These are phyloP conservation scores for Eristalis tenax DNA, from an alignment of 2,888 invertebrate species.

Conservation along the genomic window DNA sequence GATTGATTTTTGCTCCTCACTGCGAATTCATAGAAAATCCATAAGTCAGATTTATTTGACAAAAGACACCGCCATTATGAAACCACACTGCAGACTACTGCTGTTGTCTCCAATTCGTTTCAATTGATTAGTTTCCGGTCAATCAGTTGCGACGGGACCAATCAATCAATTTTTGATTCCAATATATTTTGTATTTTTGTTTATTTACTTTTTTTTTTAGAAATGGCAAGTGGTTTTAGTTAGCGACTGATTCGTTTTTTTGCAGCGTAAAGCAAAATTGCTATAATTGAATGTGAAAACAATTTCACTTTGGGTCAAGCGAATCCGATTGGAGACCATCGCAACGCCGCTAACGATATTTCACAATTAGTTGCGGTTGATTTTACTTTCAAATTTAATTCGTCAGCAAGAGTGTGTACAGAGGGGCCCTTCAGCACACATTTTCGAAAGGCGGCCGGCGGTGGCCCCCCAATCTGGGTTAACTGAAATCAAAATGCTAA, in stretches of 20 bases:
- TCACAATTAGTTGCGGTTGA: slow-evolving; percentile 3
- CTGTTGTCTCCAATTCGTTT: slow-evolving; percentile 18
- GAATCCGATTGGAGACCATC: slow-evolving; percentile 2
- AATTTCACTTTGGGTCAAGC: slow-evolving; percentile 27
- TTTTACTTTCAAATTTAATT: slow-evolving; percentile 19
- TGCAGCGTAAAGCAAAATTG: slow-evolving; percentile 29
- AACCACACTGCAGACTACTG: slow-evolving; percentile 17
- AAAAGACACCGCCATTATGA: background rate
- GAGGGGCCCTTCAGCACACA: background rate
- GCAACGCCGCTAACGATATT: slow-evolving; percentile 10
- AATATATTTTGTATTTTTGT: slow-evolving; percentile 13
- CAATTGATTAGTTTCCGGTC: slow-evolving; percentile 61
- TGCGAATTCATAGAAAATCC: background rate
- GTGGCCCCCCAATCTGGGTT: slow-evolving; percentile 1
- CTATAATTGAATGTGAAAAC: slow-evolving; percentile 52
- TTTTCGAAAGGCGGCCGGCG: background rate
- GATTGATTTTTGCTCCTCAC: background rate
- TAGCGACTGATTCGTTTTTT: background rate
- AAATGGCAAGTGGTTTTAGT: slow-evolving; percentile 16
- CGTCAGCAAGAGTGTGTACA: background rate
- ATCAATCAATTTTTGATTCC: slow-evolving; percentile 57
- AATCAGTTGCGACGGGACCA: slow-evolving; percentile 43
- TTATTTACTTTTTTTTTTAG: slow-evolving; percentile 5
- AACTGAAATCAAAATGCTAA: slow-evolving; percentile 27
- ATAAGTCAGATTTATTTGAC: background rate